phyloP scores from a whole-genome alignment of 2,888 invertebrate genomes.

The Agrochola litura region DNA sequence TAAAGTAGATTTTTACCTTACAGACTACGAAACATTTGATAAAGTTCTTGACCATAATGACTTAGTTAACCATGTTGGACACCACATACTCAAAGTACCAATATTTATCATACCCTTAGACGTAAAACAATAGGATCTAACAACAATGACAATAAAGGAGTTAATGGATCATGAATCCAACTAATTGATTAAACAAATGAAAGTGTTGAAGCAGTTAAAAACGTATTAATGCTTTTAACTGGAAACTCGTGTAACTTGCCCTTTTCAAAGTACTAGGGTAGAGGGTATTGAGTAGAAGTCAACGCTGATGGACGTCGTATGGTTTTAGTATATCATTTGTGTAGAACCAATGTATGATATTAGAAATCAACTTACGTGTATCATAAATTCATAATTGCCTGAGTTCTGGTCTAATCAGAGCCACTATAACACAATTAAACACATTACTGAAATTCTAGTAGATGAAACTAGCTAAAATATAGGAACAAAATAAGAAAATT shows the following conservation, averaged over 20 bases:
- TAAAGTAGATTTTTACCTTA: no score
- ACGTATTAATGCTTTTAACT: slow-evolving; percentile 39
- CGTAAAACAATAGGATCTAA: not conserved
- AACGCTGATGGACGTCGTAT: slow-evolving; percentile 18
- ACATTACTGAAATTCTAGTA: not conserved
- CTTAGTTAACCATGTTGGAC: no score
- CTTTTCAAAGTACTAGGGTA: not conserved
- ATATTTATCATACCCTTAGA: not conserved
- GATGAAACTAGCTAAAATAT: not conserved
- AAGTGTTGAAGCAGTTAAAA: slow-evolving; percentile 50
- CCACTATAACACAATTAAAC: not conserved
- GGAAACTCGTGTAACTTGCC: slow-evolving; percentile 34
- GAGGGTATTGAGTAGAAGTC: slow-evolving; percentile 18
- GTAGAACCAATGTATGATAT: slow-evolving; percentile 17
- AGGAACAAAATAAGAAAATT: not conserved
- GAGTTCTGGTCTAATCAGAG: not conserved
- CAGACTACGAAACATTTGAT: no score
- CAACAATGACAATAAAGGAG: slow-evolving; percentile 24
- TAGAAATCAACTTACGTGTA: not conserved
- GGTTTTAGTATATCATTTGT: slow-evolving; percentile 33
- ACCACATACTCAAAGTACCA: no score
- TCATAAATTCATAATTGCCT: not conserved
- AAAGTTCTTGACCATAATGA: no score
- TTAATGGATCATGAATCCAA: slow-evolving; percentile 50
- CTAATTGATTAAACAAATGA: slow-evolving; percentile 54